Base-by-base conservation (phyloP, 2,888 invertebrate genomes). In the Luffia ferchaultella region DNA sequence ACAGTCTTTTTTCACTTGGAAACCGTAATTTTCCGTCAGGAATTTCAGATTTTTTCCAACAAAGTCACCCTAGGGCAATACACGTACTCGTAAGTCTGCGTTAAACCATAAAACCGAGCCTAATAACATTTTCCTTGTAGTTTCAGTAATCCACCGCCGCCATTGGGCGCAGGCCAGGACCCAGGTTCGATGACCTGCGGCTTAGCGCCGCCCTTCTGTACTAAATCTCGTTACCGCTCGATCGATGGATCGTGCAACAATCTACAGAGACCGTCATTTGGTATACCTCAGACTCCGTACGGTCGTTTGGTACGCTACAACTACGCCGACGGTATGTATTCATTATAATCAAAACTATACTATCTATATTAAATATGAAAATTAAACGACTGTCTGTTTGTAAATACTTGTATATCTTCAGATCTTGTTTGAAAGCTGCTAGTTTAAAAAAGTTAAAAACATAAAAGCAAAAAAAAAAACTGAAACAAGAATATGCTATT, bases 161-260 rank as follows among this genome's bases (percentile, higher is more conserved):
- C 78, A 1, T 53, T 70, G 12, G 76, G 82, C 1, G 67, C 79
- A 1, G 73, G 64, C 0, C 61, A 59, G 15, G 85, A 86, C 54
- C 85, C 85, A 0, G 74, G 73, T 0, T 66, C 78, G 0, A 69
- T 73, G 51, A 84, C 84, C 0, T 87, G 87, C 60, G 86, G 85
- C 0, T 62, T 78, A 0, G 62, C 79, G 0, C 85, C 85, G 0
- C 68, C 82, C 0, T 69, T 73, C 54, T 87, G 88, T 55, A 61
- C 72, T 12, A 77, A 84, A 30, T 77, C 86, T 0, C 87, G 89
- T 48, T 97, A 95, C 70, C 85, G 83, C 16, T 55, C 93, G 0
- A 87, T 92, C 54, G 98, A 98, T 69, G 98, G 98, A 0, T 90
- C 95, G 1, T 99, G 99, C 69, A 99, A 99, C 72, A 98, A 99